Percentiles rank a stretch among this genome's conserved stretches.
Evolutionary conservation across 2,797 vertebrate genomes (phyloP).

Genomic region (Meda fulgida): DNA sequence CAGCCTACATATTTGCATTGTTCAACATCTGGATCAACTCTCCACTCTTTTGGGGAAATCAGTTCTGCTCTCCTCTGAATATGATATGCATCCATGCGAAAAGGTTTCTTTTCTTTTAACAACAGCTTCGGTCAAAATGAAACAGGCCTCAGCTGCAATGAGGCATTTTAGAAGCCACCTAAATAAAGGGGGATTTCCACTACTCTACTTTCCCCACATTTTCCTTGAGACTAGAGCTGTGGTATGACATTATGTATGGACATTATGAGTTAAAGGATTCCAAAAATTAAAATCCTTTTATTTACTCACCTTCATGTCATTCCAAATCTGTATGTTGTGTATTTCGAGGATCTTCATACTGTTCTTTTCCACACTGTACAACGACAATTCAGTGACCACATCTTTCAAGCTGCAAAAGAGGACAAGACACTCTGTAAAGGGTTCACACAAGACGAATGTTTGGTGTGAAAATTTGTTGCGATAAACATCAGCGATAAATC

Average conservation of each 20-base stretch:
- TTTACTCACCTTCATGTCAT: background rate
- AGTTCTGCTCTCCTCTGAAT: conserved; percentile 7
- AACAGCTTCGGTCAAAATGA: conserved; percentile 42
- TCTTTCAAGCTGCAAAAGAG: background rate
- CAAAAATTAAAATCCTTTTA: background rate
- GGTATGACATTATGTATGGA: background rate
- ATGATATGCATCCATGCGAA: background rate
- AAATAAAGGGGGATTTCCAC: conserved; percentile 65
- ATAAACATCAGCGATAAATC: too few relatives aligned
- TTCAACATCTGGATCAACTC: conserved; percentile 68
- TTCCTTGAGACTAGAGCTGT: background rate
- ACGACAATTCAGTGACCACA: background rate
- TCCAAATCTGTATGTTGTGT: background rate
- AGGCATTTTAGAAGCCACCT: conserved; percentile 38
- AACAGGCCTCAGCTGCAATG: conserved; percentile 40
- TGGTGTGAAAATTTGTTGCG: too few relatives aligned
- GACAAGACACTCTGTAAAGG: background rate
- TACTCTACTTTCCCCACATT: conserved; percentile 57
- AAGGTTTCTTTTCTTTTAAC: conserved; percentile 26
- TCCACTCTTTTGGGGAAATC: conserved; percentile 4
- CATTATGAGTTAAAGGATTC: background rate
- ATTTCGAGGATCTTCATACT: background rate
- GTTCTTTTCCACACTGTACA: background rate
- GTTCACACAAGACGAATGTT: too few relatives aligned
- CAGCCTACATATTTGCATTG: conserved; percentile 24